Evolutionary conservation across 2,888 invertebrate genomes (phyloP), one percentile per base, ranked within the genome.

Genomic region (Biston stratarius): DNA sequence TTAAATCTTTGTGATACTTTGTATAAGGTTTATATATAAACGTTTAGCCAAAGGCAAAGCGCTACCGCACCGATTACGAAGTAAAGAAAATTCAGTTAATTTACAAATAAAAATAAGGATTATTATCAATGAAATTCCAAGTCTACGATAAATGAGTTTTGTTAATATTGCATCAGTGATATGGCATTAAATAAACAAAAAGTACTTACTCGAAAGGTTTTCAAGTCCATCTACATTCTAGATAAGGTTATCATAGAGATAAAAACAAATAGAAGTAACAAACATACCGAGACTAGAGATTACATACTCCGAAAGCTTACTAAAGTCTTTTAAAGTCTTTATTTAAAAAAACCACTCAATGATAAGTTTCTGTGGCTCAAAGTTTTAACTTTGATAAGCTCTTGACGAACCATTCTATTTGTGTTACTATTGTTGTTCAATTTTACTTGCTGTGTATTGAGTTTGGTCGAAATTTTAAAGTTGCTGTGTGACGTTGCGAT

Each of bases 381-480:
- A 52, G 49, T 58, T 60, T 66, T 53, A 55, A 55, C 56, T 51
- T 42, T 47, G 52, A 58, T 48, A 67, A 53, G 49, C 33, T 42
- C n/a, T 57, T 58, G 14, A 48, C 45, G 45, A 14, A 53, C 38
- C 15, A 52, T 14, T 53, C 15, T 53, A 40, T 40, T 12, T 40
- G 11, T 55, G 15, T 24, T 40, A 55, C 40, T 12, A 42, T 55
- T 24, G 24, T 42, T 40, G 42, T 42, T 42, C 7, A 42, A 55
- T 24, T 55, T 12, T 11, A 42, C 1, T 6, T 6, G 24, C 33
- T 51, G n/a, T 51, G 34, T 51, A 12, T 51, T n/a, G 7, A 67
- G 14, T 69, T 77, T 79, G 82, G 82, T 82, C 79, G 76, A 77
- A n/a, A n/a, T n/a, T n/a, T n/a, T n/a, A n/a, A n/a, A n/a, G n/a